A percentile compares a stretch with the other conserved stretches of the same genome.
phyloP scores from a whole-genome alignment of 2,888 invertebrate species.

The Sicus ferrugineus region DNA sequence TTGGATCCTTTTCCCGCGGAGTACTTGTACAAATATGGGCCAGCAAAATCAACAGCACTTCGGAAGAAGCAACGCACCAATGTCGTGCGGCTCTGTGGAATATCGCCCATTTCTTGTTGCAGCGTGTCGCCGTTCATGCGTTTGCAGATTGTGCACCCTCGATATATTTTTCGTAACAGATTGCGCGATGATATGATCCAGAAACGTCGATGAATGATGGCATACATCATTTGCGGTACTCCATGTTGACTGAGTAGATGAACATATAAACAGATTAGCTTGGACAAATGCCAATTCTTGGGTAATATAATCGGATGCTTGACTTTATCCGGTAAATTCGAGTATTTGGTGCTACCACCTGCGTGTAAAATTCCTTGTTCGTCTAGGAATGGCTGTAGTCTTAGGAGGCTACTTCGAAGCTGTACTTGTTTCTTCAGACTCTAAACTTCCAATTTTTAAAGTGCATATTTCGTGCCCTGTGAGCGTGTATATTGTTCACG shows the following conservation, averaged over 20 bases:
- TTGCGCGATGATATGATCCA: not conserved
- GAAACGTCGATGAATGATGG: not conserved
- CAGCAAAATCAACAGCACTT: not conserved
- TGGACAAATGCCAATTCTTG: slow-evolving; percentile 17
- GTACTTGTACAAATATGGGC: not conserved
- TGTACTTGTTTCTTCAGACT: slow-evolving; percentile 17
- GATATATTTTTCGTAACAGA: slow-evolving; percentile 1
- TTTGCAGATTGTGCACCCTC: not conserved
- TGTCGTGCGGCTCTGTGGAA: slow-evolving; percentile 15
- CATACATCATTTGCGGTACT: slow-evolving; percentile 11
- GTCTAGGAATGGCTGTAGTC: slow-evolving; percentile 27
- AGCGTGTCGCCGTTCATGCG: not conserved
- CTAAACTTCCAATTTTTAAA: slow-evolving; percentile 25
- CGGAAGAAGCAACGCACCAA: slow-evolving; percentile 14
- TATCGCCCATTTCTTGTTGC: not conserved
- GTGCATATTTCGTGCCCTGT: slow-evolving; percentile 18
- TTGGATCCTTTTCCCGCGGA: not conserved
- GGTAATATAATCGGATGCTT: slow-evolving; percentile 28
- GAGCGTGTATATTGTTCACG: slow-evolving; percentile 4
- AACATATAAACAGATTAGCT: slow-evolving; percentile 2
- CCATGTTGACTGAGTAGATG: not conserved
- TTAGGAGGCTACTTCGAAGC: slow-evolving; percentile 15
- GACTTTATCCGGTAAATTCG: not conserved
- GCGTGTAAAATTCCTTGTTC: slow-evolving; percentile 15
- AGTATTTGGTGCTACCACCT: slow-evolving; percentile 12